Conservation (phyloP, 2,113 vertebrate genomes). For the Nerophis lumbriciformis region DNA sequence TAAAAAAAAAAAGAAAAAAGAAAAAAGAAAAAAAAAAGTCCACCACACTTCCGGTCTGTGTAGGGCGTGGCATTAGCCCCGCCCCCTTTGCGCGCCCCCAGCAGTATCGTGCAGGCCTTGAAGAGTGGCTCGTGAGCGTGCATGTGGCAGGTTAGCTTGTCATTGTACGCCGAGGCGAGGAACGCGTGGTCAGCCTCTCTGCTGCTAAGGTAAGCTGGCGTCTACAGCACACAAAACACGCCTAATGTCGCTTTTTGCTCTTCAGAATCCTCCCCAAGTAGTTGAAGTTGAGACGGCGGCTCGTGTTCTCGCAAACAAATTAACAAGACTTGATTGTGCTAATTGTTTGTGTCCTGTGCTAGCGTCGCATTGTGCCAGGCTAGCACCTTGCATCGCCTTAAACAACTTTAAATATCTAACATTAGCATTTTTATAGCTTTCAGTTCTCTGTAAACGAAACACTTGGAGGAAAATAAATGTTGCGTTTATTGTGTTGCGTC, state of each 20-base stretch:
- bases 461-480: too few species aligned
- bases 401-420: too few species aligned
- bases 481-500: neutral
- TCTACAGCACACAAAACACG: neutral
- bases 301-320: neutral
- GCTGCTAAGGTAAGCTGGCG: conserved; percentile 46
- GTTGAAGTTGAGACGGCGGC: neutral
- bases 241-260: neutral
- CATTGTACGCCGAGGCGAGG: conserved; percentile 46
- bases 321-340: neutral
- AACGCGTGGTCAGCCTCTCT: conserved; percentile 54
- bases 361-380: neutral
- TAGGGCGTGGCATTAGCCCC: conserved; percentile 34
- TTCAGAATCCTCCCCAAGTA: too few species aligned
- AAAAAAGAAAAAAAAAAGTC: too few species aligned
- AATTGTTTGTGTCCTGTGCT: conserved; percentile 52
- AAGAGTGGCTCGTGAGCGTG: conserved; percentile 30
- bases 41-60: conserved; percentile 22
- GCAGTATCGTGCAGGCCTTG: conserved; percentile 26
- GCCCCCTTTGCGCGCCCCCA: conserved; percentile 59
- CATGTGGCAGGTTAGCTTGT: conserved; percentile 38
- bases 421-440: too few species aligned
- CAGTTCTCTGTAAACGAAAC: neutral
- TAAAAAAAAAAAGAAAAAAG: too few species aligned
- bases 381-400: conserved; percentile 52